Evolutionary conservation across 2,888 invertebrate genomes (phyloP).

Genomic region (Pinctada fucata): DNA sequence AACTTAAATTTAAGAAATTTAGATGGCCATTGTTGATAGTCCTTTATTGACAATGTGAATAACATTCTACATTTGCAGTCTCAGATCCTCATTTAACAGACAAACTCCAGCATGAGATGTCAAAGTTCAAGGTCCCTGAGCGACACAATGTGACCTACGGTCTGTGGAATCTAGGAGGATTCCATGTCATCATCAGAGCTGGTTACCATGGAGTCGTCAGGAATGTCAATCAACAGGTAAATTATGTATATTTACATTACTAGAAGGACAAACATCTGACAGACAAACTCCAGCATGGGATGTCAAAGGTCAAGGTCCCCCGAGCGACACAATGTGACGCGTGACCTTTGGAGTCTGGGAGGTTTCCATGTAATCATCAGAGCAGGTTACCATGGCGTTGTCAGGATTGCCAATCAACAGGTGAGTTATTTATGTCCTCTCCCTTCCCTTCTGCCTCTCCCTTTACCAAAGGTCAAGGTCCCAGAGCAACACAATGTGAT

Average conservation of each 20-base stretch:
- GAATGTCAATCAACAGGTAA: conserved; percentile 46
- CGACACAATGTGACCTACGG: conserved; percentile 60
- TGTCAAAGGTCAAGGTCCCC: conserved; percentile 17
- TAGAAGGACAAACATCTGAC: too few species aligned
- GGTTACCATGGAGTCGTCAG: conserved; percentile 60
- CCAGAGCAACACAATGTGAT: conserved; percentile 49
- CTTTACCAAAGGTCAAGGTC: neutral
- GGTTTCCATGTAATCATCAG: conserved; percentile 59
- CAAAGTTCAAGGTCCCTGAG: conserved; percentile 20
- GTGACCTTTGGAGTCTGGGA: conserved; percentile 66
- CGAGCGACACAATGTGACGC: conserved; percentile 51
- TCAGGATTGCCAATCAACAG: conserved; percentile 46
- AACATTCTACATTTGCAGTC: too few species aligned
- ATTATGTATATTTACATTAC: neutral
- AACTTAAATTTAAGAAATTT: too few species aligned
- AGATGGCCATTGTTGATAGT: too few species aligned
- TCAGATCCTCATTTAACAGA: conserved; percentile 16
- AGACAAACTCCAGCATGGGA: too few species aligned
- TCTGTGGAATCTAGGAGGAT: conserved; percentile 63
- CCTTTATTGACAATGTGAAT: too few species aligned
- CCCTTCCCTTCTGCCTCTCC: neutral
- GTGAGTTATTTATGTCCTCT: neutral
- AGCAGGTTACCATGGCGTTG: conserved; percentile 60
- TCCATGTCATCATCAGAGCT: conserved; percentile 60
- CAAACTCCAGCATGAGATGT: neutral